Evolutionary conservation across 2,797 vertebrate species (phyloP).

Genomic region (Dallia pectoralis): DNA sequence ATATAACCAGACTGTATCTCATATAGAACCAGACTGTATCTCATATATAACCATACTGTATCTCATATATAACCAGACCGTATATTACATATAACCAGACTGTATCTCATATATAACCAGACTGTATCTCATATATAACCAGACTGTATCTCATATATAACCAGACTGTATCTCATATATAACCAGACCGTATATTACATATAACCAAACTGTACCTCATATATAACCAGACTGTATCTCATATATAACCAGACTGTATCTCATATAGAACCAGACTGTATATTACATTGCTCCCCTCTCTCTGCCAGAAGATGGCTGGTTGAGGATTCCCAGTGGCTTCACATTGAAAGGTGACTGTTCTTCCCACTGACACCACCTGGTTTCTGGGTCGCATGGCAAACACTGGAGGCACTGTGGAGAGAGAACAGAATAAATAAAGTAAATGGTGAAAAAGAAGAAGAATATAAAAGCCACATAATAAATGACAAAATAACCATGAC

Average conservation of each 20-base stretch:
- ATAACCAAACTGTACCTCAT: neutral
- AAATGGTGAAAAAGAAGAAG: neutral
- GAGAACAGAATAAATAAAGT: slow-evolving; percentile 22
- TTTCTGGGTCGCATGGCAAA: slow-evolving; percentile 91
- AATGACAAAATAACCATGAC: slow-evolving; percentile 14
- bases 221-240: neutral
- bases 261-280: no score
- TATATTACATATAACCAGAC: no score
- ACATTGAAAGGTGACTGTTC: slow-evolving; percentile 92
- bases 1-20: neutral
- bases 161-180: neutral
- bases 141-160: neutral
- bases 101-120: neutral
- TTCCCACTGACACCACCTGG: slow-evolving; percentile 86
- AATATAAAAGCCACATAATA: neutral
- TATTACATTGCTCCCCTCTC: slow-evolving; percentile 92
- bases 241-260: neutral
- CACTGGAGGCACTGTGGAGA: slow-evolving; percentile 84
- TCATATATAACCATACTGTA: neutral
- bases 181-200: no score
- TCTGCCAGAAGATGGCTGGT: slow-evolving; percentile 95
- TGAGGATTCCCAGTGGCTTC: slow-evolving; percentile 93
- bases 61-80: neutral
- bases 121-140: no score
- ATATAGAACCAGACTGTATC: no score